Evolutionary conservation across 2,888 invertebrate species (phyloP).

Genomic region (Caenorhabditis uteleia): DNA sequence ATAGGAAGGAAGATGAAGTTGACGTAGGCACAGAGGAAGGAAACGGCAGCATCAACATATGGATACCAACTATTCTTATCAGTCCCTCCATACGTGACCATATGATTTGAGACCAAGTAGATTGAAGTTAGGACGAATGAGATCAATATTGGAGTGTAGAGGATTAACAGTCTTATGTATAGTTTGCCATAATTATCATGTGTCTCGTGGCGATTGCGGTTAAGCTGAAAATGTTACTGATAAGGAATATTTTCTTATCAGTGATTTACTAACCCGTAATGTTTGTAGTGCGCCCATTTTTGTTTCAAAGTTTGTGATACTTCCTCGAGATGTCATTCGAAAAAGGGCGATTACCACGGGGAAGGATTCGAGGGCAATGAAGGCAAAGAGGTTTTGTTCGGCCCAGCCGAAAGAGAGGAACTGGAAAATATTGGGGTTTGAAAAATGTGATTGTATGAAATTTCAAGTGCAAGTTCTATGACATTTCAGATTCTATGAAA

Average conservation of each 20-base stretch:
- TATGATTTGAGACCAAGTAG: slow-evolving; percentile 9
- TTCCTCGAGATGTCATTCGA: neutral
- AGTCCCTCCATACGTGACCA: slow-evolving; percentile 10
- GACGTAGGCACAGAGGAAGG: slow-evolving; percentile 13
- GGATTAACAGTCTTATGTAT: slow-evolving; percentile 4
- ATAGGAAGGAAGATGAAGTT: slow-evolving; percentile 20
- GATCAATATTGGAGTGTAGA: neutral
- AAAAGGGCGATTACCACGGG: neutral
- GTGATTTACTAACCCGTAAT: slow-evolving; percentile 1
- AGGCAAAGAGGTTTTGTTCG: slow-evolving; percentile 7
- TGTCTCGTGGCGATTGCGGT: neutral
- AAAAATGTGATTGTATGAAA: too few relatives aligned
- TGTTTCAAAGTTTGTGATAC: slow-evolving; percentile 3
- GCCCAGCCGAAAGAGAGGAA: slow-evolving; percentile 4
- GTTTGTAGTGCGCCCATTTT: slow-evolving; percentile 5
- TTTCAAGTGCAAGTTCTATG: too few relatives aligned
- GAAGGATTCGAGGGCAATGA: slow-evolving; percentile 11
- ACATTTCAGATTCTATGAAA: too few relatives aligned
- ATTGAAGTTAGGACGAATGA: slow-evolving; percentile 2
- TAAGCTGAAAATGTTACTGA: neutral
- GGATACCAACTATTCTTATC: slow-evolving; percentile 11
- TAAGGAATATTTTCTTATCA: neutral
- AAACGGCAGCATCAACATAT: slow-evolving; percentile 3
- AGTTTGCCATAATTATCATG: slow-evolving; percentile 8
- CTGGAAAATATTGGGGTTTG: too few relatives aligned